Evolutionary conservation across 2,888 invertebrate genomes (phyloP), one percentile per base, ranked within the genome.

Genomic region (Caenorhabditis afra): DNA sequence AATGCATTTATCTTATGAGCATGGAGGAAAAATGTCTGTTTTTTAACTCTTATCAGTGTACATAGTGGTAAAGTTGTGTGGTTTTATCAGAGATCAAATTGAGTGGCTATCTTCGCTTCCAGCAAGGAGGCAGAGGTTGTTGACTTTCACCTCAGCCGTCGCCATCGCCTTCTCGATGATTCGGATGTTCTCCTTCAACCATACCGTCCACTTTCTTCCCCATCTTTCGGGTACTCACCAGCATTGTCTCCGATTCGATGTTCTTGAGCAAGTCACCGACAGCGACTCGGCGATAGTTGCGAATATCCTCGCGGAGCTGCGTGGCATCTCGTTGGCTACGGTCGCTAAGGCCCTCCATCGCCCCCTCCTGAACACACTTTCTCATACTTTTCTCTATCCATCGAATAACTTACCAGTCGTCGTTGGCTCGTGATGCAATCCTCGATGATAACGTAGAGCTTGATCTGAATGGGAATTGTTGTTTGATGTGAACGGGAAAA

Each of bases 241-340:
- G 22, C 20, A 52, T 41, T 14, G 44, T n/a, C 1, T 50, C 49
- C 0, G 37, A 44, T 7, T 58, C 58, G 22, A 29, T 44, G 29
- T 29, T 23, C 35, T 20, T 44, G 20, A 29, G 12, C 29, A 68
- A 14, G n/a, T 68, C 44, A 5, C 52, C 59, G 3, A 59, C 52
- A 2, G 59, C 59, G n/a, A 59, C 52, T 5, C 59, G 68, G 44
- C 68, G 68, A 22, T 68, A 68, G n/a, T 52, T 52, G 16, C 68
- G 18, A 29, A 29, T 29, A 7, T 29, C 29, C 29, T 29, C 29
- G 29, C 3, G 3, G 7, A 29, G 29, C 29, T 29, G 29, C 29
- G 29, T 7, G 29, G 29, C 10, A 52, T 57, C 23, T 68, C 68
- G 11, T 22, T 29, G 1, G 59, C 8, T 14, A 68, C n/a, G 1